Evolutionary conservation across 2,888 invertebrate species (phyloP), one percentile per base, ranked within the genome.

Genomic region (Coenonympha glycerion): DNA sequence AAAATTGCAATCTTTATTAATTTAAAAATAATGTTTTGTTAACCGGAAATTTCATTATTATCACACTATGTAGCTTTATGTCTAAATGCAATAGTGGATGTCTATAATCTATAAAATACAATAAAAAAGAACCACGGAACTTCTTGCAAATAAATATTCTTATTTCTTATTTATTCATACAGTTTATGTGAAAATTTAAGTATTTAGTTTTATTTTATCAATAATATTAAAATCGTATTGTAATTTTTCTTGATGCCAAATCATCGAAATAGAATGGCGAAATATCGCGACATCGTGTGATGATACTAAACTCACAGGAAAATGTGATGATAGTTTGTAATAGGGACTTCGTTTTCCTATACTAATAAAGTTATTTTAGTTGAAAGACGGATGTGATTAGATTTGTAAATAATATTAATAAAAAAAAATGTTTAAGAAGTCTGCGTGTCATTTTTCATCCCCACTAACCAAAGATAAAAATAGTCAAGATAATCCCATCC

Each of bases 351-450:
- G 64, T 72, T 67, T 64, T 39, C 15, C 39, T 39, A 15, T 36
- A 63, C 59, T 77, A 70, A 73, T 71, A 65, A 63, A 69, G 68
- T 75, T 69, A 71, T 72, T 74, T 71, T 79, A 83, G 78, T 69
- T 72, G 74, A 76, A 77, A 76, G 74, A 79, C 74, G 77, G 75
- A 82, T 84, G 85, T 85, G 85, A 85, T 83, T 86, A 85, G 84
- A 82, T 78, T 84, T 86, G 85, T 85, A 86, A 85, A 86, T 86
- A 86, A 82, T 77, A 78, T 72, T 68, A 75, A 77, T 73, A 44
- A 74, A 78, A 78, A n/a, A 73, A 77, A 74, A 73, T 63, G 63
- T 59, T 63, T 67, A 65, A 62, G 48, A 56, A 49, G 34, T 33
- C 11, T 6, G 21, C 45, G 24, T 53, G 26, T 58, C 68, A 65